Percentiles rank a stretch among this genome's conserved stretches.
Evolutionary conservation across 2,888 invertebrate genomes (phyloP).

Genomic region (Abrostola tripartita): DNA sequence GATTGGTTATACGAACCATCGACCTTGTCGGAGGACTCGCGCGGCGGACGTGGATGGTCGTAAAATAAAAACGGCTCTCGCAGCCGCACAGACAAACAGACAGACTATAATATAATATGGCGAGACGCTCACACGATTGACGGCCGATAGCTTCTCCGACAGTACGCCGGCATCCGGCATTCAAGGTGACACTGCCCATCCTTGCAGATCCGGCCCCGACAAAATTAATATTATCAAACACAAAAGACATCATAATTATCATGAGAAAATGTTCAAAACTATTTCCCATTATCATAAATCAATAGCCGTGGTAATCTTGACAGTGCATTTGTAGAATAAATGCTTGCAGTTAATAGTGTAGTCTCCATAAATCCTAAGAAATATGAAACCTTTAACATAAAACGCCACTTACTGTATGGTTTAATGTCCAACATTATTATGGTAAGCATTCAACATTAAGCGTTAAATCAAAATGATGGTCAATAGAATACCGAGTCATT

Average conservation of each 20-base stretch:
- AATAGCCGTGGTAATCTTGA: constrained; percentile 31
- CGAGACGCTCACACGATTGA: constrained; percentile 84
- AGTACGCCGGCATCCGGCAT: constrained; percentile 84
- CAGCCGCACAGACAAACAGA: constrained; percentile 80
- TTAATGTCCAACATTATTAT: constrained; percentile 56
- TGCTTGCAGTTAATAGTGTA: constrained; percentile 38
- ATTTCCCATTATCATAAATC: constrained; percentile 53
- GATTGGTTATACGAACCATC: constrained; percentile 68
- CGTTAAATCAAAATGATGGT: constrained; percentile 67
- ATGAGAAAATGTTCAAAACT: constrained; percentile 40
- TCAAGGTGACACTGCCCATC: constrained; percentile 86
- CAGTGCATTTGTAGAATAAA: constrained; percentile 35
- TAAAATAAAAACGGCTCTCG: constrained; percentile 83
- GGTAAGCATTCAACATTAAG: constrained; percentile 58
- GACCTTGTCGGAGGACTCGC: constrained; percentile 82
- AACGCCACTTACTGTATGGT: constrained; percentile 59
- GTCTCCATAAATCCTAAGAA: constrained; percentile 58
- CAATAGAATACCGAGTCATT: constrained; percentile 60
- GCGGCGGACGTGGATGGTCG: constrained; percentile 83
- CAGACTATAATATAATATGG: constrained; percentile 78
- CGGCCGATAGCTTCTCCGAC: constrained; percentile 83
- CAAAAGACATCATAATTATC: constrained; percentile 48
- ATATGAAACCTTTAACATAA: constrained; percentile 65
- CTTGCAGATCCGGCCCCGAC: constrained; percentile 80
- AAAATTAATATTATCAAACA: constrained; percentile 57